Evolutionary conservation across 2,888 invertebrate genomes (phyloP).

Genomic region (Limnephilus auricula): DNA sequence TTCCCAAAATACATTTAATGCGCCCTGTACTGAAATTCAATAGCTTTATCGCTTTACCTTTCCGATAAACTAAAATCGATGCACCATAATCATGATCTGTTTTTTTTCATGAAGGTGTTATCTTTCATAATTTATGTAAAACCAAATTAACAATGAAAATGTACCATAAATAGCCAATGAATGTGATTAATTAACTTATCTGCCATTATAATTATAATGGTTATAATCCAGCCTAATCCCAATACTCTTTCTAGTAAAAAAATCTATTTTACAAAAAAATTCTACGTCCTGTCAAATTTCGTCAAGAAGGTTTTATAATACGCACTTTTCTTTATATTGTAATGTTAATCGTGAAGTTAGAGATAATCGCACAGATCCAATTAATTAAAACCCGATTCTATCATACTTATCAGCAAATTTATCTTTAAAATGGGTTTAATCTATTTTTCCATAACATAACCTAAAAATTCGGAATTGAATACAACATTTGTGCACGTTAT

Average conservation of each 20-base stretch:
- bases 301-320: background rate
- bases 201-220: background rate
- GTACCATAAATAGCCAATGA: background rate
- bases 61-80: slow-evolving; percentile 40
- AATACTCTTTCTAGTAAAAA: background rate
- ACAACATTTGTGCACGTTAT: background rate
- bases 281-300: background rate
- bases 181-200: background rate
- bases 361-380: background rate
- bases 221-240: background rate
- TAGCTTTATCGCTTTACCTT: slow-evolving; percentile 4
- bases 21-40: slow-evolving; percentile 32
- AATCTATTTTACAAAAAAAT: background rate
- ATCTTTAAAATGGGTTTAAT: background rate
- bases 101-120: background rate
- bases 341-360: background rate
- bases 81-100: background rate
- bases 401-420: background rate
- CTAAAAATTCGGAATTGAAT: background rate
- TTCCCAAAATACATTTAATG: slow-evolving; percentile 51
- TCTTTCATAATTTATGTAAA: slow-evolving; percentile 22
- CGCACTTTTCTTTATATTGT: background rate
- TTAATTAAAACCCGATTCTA: background rate
- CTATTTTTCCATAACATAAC: background rate
- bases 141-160: background rate